Base-by-base conservation (phyloP, 2,113 vertebrate genomes). In the Oreochromis niloticus region DNA sequence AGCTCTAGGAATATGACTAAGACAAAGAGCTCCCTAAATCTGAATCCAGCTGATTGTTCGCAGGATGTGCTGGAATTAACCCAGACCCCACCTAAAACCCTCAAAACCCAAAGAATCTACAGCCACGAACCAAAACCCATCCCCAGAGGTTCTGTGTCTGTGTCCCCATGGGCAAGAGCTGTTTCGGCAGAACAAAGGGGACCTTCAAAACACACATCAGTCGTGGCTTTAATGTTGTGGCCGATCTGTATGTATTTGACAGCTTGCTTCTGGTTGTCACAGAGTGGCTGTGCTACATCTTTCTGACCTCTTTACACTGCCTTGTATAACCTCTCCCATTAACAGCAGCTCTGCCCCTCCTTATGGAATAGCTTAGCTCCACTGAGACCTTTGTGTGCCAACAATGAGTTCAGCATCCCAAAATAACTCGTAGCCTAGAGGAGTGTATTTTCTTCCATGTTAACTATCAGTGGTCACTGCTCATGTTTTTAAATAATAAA, bases 281-380 rank as follows among this genome's bases (percentile, higher is more conserved):
- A 83, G 36, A 87, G 34, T 86, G 14, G 36, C 34, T 83, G 78
- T 80, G 57, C 83, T 87, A 36, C 79, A 80, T 93, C 78, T 86
- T 78, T 73, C 39, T 85, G 85, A 83, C 90, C 89, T 93, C 81
- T 85, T 73, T 83, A 80, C 48, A 32, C 78, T 82, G 85, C 86
- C 63, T 85, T 91, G 88, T 92, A 27, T 89, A 81, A 71, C 85
- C 73, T 91, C 84, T 88, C 78, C 85, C 83, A 85, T 89, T 90
- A 90, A 92, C 88, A 84, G 84, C 78, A 87, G 2, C 56, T 39
- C 50, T 41, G 46, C 43, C 46, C 63, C 90, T 93, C 88, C 87
- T 91, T 94, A 89, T 84, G 87, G 93, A 94, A 82, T 92, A 84
- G 59, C 54, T 91, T 90, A 90, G 90, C 83, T 94, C 88, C 89